phyloP scores from a whole-genome alignment of 2,797 vertebrate genomes.

The Gymnocypris eckloni region DNA sequence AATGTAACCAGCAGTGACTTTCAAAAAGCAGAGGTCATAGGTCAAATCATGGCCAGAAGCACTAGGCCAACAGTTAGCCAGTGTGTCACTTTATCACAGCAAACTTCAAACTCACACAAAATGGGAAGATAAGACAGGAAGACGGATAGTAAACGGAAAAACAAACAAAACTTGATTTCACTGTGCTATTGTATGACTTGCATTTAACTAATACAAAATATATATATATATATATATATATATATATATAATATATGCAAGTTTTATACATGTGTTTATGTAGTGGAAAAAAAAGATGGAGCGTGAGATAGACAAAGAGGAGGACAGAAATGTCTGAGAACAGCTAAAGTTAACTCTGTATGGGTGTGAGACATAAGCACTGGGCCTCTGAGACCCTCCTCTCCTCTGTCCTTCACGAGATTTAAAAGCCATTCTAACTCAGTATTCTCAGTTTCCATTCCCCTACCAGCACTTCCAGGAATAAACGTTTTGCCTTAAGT shows the following conservation, averaged over 20 bases:
- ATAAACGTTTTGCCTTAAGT: not conserved
- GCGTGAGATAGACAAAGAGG: not conserved
- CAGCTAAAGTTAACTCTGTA: constrained; percentile 36
- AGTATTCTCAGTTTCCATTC: not conserved
- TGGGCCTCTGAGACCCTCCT: constrained; percentile 8
- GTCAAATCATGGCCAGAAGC: constrained; percentile 36
- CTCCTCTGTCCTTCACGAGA: not conserved
- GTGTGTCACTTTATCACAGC: not conserved
- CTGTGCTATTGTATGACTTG: not conserved
- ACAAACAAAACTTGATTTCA: not conserved
- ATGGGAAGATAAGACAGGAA: not conserved
- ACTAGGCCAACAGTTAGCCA: not conserved
- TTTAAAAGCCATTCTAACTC: not conserved
- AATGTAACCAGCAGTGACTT: constrained; percentile 41
- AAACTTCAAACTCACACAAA: not conserved
- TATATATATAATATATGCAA: too few species aligned
- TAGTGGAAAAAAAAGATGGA: not conserved
- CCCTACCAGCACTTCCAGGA: not conserved
- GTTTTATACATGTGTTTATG: not conserved
- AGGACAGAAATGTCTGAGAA: constrained; percentile 7
- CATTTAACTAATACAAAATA: not conserved
- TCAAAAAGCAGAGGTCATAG: constrained; percentile 45
- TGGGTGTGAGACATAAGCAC: constrained; percentile 30
- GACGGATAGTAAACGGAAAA: not conserved
- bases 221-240: too few species aligned